Evolutionary conservation across 2,888 invertebrate species (phyloP), one percentile per base, ranked within the genome.

Genomic region (Bursaphelenchus okinawaensis): DNA sequence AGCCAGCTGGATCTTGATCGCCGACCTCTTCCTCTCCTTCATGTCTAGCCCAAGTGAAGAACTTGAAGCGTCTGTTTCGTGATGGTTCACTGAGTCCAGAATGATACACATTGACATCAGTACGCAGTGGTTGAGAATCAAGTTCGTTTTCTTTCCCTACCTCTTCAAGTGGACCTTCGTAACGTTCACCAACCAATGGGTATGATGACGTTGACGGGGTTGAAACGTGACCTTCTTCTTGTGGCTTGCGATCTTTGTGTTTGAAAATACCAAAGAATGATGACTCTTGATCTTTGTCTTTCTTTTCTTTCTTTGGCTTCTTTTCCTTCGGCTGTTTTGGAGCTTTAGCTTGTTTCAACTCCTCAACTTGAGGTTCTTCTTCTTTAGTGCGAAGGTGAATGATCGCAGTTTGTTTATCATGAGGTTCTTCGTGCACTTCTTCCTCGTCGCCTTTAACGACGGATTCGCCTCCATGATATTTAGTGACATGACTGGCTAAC

Each of bases 1-100:
- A 65, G 26, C 62, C 63, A 16, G 62, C 52, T 26, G 62, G 52
- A 29, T 62, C 65, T 51, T 68, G 63, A 52, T 69, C 70, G 20
- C 68, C 63, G 27, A 62, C 63, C 22, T 71, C 71, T 56, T 69
- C 73, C 9, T 71, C 68, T 16, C 70, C 71, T 26, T 65, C 66
- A 31, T 72, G 70, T 4, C 62, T 29, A 23, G 65, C 24, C 26
- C 69, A 28, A 8, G 64, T 55, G 60, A 68, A 65, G 59, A 65
- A 63, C 16, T 65, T 55, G 31, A 70, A 63, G 7, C 52, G 62
- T 54, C 50, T 26, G 19, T 26, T 57, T 20, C 57, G 12, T 54
- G 54, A 54, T 54, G 54, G 54, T 60, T 60, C 60, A 60, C 54
- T 24, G n/a, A n/a, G 51, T 60, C 23, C 54, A 19, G 24, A 26